These are phyloP conservation scores for Sanderia malayensis DNA, from an alignment of 30 jellyfish, hydroid and myxozoan genomes.

Conservation along the genomic window DNA sequence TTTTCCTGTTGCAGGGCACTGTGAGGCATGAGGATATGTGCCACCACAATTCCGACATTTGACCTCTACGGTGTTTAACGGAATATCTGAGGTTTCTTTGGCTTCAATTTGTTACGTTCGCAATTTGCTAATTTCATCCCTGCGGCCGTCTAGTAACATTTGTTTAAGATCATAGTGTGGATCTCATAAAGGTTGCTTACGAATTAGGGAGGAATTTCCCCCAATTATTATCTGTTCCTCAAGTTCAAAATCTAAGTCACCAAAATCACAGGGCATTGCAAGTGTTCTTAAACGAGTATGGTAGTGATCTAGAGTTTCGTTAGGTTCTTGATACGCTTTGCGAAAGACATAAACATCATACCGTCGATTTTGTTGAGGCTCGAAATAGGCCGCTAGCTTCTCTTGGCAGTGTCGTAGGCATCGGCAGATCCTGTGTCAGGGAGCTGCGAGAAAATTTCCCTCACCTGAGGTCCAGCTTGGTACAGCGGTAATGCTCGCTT, in stretches of 20 bases:
- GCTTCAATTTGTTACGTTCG: constrained; percentile 23
- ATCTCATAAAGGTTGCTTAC: constrained; percentile 10
- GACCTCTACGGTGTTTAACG: background rate
- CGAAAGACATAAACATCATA: constrained; percentile 30
- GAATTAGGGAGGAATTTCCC: constrained; percentile 27
- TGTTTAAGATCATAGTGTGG: constrained; percentile 12
- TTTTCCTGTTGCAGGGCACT: constrained; percentile 31
- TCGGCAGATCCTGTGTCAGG: constrained; percentile 12
- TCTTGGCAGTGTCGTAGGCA: background rate
- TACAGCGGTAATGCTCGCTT: constrained; percentile 15
- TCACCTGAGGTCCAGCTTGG: constrained; percentile 34
- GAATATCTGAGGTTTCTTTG: background rate
- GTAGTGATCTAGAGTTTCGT: constrained; percentile 28
- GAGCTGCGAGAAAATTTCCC: constrained; percentile 41
- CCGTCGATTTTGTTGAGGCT: constrained; percentile 33
- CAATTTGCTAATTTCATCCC: constrained; percentile 22
- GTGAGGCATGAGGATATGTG: constrained; percentile 3
- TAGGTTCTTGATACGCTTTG: constrained; percentile 15
- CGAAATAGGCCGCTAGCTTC: constrained; percentile 37
- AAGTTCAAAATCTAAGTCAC: constrained; percentile 21
- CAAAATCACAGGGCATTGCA: constrained; percentile 11
- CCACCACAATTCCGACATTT: constrained; percentile 14
- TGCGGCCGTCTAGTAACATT: constrained; percentile 30
- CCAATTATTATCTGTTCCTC: constrained; percentile 33
- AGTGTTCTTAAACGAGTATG: constrained; percentile 21